Base-by-base conservation (phyloP, 1,140 invertebrate species). In the Heterodera carotae region DNA sequence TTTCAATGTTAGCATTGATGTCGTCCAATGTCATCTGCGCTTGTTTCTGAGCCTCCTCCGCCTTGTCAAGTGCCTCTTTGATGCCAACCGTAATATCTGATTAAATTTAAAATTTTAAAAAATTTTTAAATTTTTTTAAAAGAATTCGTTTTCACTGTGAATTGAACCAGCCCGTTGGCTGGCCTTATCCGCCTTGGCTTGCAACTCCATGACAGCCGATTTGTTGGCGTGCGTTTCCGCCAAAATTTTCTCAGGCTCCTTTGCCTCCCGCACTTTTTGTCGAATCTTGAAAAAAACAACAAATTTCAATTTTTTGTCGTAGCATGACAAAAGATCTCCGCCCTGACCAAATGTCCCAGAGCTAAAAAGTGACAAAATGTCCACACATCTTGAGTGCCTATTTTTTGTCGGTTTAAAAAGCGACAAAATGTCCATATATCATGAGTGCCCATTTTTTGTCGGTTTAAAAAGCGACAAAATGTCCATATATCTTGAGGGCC, bases 201-300 rank as follows among this genome's bases (percentile, higher is more conserved):
- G 80, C 27, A 87, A 69, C n/a, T 83, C 66, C 22, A 69, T 71
- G n/a, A 87, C 85, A 59, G 82, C 70, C 25, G 81, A 84, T 76
- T 83, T 85, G 69, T 87, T 87, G 25, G 82, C 82, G 29, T 77
- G 66, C 10, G 85, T 87, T 71, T 87, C 85, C 34, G 72, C 75
- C 43, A 87, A 77, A 76, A 87, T 87, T 36, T 84, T 73, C 64
- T 87, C 85, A 29, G 82, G 86, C 69, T 87, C 85, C n/a, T 82
- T 84, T 48, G 85, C 81, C 69, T 88, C 88, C 25, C 70, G 59
- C 25, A 87, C 84, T 34, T 85, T 83, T 70, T 87, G 75, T 27
- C 80, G 80, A 72, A 87, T 87, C 81, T 87, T 48, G 56, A 76
- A 39, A 27, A 81, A 71, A 10, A 25, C 43, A 12, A 73, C n/a